A percentile compares a stretch with the other conserved stretches of the same genome.
These are phyloP conservation scores for Papilio helenus DNA, from an alignment of 1,140 invertebrate genomes.

Conservation along the genomic window DNA sequence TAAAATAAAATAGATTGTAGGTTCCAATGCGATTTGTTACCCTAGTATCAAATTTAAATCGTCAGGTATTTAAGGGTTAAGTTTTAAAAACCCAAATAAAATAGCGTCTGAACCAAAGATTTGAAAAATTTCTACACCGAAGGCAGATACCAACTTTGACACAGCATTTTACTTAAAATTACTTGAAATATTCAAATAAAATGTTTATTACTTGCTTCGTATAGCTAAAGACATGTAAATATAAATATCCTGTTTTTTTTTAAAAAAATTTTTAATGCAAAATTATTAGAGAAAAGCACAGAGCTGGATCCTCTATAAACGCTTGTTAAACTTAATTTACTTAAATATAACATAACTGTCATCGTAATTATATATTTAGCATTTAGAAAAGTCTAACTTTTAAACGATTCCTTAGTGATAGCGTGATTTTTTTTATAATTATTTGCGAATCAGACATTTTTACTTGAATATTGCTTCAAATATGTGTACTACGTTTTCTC, in stretches of 20 bases:
- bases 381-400: neutral
- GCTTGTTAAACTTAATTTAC: neutral
- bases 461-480: too few relatives aligned
- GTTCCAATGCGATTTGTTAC: too few relatives aligned
- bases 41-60: too few relatives aligned
- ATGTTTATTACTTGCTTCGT: neutral
- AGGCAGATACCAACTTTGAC: neutral
- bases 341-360: neutral
- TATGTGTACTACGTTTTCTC: too few relatives aligned
- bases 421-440: neutral
- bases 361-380: neutral
- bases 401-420: neutral
- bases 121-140: neutral
- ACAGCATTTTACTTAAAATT: neutral
- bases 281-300: slow-evolving; percentile 5
- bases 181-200: neutral
- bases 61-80: too few relatives aligned
- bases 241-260: neutral
- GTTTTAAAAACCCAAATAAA: too few relatives aligned
- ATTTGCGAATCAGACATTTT: neutral
- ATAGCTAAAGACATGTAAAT: neutral
- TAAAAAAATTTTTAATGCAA: neutral
- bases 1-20: too few relatives aligned
- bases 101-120: neutral
- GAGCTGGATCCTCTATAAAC: neutral